Percentiles rank a stretch among this genome's conserved stretches.
phyloP scores from a whole-genome alignment of 1,140 invertebrate species.

The Pseudachorutes palmiensis region DNA sequence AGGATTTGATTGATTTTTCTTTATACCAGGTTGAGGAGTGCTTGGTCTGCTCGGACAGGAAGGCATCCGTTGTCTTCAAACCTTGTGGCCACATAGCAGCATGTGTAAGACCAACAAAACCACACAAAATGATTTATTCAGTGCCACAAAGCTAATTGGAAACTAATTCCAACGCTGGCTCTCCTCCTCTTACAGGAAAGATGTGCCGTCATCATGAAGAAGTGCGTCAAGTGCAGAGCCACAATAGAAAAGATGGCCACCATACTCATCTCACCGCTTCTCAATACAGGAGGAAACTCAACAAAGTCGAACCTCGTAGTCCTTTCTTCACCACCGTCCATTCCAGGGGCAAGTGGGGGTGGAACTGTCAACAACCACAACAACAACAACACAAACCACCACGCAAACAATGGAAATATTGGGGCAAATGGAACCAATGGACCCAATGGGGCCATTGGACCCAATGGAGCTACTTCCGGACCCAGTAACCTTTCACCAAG shows the following conservation, averaged over 20 bases:
- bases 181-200: not conserved
- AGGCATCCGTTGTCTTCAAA: constrained; percentile 80
- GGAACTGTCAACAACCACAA: constrained; percentile 41
- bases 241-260: constrained; percentile 71
- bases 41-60: constrained; percentile 87
- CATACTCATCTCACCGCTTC: constrained; percentile 59
- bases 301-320: constrained; percentile 34
- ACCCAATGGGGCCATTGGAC: constrained; percentile 4
- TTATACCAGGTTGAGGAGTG: constrained; percentile 70
- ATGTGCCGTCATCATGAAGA: constrained; percentile 89
- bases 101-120: constrained; percentile 45
- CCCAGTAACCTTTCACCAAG: constrained; percentile 31
- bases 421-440: constrained; percentile 10
- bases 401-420: constrained; percentile 12
- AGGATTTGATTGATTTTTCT: constrained; percentile 49
- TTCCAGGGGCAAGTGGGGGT: constrained; percentile 33
- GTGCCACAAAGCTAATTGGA: not conserved
- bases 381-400: constrained; percentile 30
- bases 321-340: constrained; percentile 27
- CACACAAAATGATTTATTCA: not conserved
- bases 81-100: constrained; percentile 91
- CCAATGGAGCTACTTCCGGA: constrained; percentile 12
- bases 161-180: not conserved
- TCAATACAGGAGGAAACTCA: constrained; percentile 25
- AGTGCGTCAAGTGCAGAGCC: constrained; percentile 85